Evolutionary conservation across 1,140 invertebrate species (phyloP), one percentile per base, ranked within the genome.

Genomic region (Cardiocondyla obscurior): DNA sequence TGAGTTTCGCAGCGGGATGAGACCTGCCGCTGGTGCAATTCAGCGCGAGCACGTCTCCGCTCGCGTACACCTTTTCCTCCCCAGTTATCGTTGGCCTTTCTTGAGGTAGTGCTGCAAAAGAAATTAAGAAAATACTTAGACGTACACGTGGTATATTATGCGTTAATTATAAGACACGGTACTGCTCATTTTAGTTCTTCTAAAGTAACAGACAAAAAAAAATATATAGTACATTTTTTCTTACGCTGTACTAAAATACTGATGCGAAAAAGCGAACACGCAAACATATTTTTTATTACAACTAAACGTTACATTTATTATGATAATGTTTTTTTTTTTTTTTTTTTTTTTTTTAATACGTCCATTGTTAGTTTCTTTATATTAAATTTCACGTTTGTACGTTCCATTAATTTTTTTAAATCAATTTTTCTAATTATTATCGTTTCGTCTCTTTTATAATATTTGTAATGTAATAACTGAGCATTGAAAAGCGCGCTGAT

Each of bases 21-120:
- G 97, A 97, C 91, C 96, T 96, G 44, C 96, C 96, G 28, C 97
- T 98, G 22, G 97, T 97, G 92, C 97, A 98, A 93, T 98, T 98
- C 79, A 98, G 94, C 90, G 96, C 96, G 84, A 98, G 95, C 76
- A 96, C 95, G 90, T 98, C 97, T 39, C 97, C 97, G 88, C 96
- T 96, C 92, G 97, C 96, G 91, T 97, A 96, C 92, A 97, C 96
- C 91, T 96, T 95, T 90, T 97, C 95, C 85, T 97, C 96, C 3
- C 97, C 97, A 33, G 95, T 96, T 93, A 98, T 98, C 90, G 95
- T 95, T 3, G 97, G 97, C 22, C 96, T 96, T 87, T 97, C 96
- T 83, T 95, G 95, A 3, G 97, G 96, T 79, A 97, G 92, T 94
- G 96, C 97, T 98, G 94, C 19, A 94, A 95, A 83, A 91, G 85